Base-by-base conservation (phyloP, 2,888 invertebrate genomes). In the Ptilodon capucinus region DNA sequence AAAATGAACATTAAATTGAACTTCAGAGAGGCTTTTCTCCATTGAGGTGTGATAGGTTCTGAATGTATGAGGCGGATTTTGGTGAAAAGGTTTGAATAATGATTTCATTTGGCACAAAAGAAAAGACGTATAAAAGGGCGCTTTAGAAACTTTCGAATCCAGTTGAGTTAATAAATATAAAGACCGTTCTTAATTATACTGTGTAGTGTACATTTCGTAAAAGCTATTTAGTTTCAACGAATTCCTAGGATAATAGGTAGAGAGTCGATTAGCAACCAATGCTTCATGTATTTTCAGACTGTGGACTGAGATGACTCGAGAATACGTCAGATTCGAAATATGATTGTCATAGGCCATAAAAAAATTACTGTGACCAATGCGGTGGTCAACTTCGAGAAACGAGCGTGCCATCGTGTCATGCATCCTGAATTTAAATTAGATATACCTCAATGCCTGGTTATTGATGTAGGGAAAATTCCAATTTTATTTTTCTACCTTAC, bases 321-420 rank as follows among this genome's bases (percentile, higher is more conserved):
- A 11, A 28, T n/a, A 28, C n/a, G 4, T 11, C n/a, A 28, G 28
- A 48, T n/a, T 35, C 28, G 48, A 40, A 43, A 19, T n/a, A 19
- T 57, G 57, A 54, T 63, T 50, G 51, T 44, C 55, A 58, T 54
- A 64, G 54, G 64, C 44, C 50, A 54, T 64, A 50, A 60, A 60
- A 56, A 52, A 64, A 54, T 64, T 64, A 64, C 44, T 42, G 47
- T 16, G 46, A 42, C 42, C 51, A 60, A 51, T 54, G 55, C 47
- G 46, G 53, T 50, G 48, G 52, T 44, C 53, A 44, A 42, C 50
- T 54, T 46, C 41, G 16, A 40, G 30, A 40, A 42, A 8, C 11
- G 6, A 9, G 23, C 16, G 30, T 7, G 30, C 39, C 38, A 18
- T 41, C 52, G 48, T 35, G 16, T 23, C 14, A 40, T 44, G 45